These are phyloP conservation scores for Lepilemur ruficaudatus DNA, from an alignment of 2,797 vertebrate species.

Conservation along the genomic window DNA sequence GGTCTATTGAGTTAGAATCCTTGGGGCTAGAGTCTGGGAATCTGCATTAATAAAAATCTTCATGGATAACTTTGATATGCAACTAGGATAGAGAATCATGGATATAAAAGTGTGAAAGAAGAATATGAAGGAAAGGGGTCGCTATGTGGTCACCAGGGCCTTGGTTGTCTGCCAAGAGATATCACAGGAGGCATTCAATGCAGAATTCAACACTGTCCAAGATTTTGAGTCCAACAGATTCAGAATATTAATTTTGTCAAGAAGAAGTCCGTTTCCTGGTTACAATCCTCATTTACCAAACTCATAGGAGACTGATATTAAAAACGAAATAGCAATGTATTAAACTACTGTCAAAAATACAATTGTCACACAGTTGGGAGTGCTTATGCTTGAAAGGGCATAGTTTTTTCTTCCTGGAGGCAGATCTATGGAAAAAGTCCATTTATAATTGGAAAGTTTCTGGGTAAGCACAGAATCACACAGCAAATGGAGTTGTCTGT, in stretches of 20 bases:
- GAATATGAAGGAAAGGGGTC: not conserved
- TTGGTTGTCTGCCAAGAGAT: not conserved
- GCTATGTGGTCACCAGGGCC: not conserved
- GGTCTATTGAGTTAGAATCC: not conserved
- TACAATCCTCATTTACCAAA: not conserved
- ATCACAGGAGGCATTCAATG: not conserved
- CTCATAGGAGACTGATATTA: not conserved
- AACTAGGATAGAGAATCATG: not conserved
- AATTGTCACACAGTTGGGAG: not conserved
- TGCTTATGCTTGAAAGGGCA: not conserved
- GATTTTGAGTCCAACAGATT: not conserved
- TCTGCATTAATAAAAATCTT: not conserved
- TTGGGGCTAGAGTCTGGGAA: not conserved
- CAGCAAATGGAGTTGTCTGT: not conserved
- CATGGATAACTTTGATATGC: not conserved
- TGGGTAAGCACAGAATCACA: not conserved
- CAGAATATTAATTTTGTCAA: not conserved
- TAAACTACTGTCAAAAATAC: not conserved
- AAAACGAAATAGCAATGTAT: not conserved
- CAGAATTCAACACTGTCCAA: not conserved
- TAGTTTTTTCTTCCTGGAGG: not conserved
- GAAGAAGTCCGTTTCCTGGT: not conserved
- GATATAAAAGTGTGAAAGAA: not conserved
- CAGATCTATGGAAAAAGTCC: not conserved
- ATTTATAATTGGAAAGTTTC: not conserved